phyloP scores from a whole-genome alignment of 2,888 invertebrate species.

The Diachrysia chrysitis region DNA sequence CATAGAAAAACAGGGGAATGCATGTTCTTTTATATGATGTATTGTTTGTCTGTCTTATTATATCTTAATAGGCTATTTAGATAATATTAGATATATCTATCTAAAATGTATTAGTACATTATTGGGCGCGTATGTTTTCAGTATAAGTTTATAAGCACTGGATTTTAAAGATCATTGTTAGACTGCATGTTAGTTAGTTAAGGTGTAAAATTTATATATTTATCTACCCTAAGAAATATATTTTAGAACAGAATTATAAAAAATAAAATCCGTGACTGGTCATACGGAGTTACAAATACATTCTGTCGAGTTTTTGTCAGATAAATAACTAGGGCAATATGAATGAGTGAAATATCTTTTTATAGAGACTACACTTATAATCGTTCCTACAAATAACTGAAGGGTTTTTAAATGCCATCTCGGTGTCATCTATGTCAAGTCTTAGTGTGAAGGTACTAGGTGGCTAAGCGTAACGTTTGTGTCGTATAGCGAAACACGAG shows the following conservation, averaged over 20 bases:
- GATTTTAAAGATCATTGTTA: background rate
- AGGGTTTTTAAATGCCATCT: no score
- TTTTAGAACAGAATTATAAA: no score
- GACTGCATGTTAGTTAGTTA: conserved; percentile 3
- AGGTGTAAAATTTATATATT: no score
- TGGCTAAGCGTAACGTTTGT: conserved; percentile 54
- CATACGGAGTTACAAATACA: no score
- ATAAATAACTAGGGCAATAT: no score
- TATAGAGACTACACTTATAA: no score
- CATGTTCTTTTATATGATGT: background rate
- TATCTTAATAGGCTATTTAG: background rate
- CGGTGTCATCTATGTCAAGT: no score
- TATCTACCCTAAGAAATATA: no score
- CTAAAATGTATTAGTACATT: background rate
- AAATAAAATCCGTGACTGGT: no score
- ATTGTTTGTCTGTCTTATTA: conserved; percentile 3
- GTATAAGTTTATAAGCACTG: background rate
- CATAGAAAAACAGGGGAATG: background rate
- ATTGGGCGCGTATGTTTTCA: background rate
- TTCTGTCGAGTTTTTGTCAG: no score
- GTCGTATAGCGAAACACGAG: conserved; percentile 78
- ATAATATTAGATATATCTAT: background rate
- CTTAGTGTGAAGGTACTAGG: conserved; percentile 1
- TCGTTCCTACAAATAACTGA: no score
- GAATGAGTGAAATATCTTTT: no score